Conservation (phyloP, 2,113 vertebrate species). For the Camelus bactrianus region DNA sequence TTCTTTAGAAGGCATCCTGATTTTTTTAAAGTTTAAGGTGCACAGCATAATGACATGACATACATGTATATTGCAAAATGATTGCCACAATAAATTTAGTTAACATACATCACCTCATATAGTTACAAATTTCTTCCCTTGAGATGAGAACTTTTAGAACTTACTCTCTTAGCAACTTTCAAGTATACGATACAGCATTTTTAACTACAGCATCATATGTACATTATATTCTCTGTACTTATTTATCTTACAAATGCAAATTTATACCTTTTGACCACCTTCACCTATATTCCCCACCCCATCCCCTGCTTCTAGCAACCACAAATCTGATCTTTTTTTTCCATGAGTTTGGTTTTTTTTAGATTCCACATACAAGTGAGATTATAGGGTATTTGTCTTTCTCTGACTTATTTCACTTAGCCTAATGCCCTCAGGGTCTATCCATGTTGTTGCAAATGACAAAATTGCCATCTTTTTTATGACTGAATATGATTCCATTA, state of each 20-base stretch:
- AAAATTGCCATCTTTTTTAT: neutral
- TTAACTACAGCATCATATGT: no score
- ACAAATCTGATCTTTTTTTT: neutral
- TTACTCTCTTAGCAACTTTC: neutral
- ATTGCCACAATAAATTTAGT: neutral
- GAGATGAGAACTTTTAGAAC: neutral
- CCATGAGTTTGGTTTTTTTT: neutral
- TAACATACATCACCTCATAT: no score
- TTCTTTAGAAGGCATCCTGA: neutral
- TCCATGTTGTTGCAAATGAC: no score
- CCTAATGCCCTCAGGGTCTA: no score
- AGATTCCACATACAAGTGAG: no score
- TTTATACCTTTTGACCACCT: neutral
- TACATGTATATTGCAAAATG: neutral
- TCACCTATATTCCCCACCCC: neutral
- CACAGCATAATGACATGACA: neutral
- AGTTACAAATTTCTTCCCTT: neutral
- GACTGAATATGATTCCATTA: neutral
- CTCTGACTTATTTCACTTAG: no score
- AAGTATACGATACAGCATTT: no score
- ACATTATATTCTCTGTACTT: no score
- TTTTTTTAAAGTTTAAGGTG: neutral
- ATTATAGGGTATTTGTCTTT: no score
- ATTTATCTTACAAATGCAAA: no score
- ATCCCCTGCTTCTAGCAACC: neutral